A percentile compares a stretch with the other conserved stretches of the same genome.
phyloP scores from a whole-genome alignment of 2,888 invertebrate species.

The Phytoseiulus persimilis region DNA sequence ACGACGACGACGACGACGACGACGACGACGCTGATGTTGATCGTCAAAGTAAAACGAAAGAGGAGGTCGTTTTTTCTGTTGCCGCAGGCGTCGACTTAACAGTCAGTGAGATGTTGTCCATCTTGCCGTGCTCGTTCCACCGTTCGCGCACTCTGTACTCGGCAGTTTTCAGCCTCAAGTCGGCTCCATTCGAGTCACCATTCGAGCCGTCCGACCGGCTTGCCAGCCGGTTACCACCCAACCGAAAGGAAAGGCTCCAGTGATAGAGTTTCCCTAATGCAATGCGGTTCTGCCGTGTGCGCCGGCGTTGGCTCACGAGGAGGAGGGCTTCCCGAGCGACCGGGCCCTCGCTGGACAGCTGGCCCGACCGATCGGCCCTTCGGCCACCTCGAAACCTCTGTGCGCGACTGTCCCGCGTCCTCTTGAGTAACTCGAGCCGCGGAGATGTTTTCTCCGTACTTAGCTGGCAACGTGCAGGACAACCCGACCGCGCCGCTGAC shows the following conservation, averaged over 20 bases:
- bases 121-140: not conserved
- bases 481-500: not conserved
- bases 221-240: not conserved
- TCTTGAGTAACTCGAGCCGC: not conserved
- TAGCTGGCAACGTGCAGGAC: not conserved
- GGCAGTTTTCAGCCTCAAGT: not conserved
- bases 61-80: not conserved
- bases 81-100: not conserved
- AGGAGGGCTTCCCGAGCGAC: not conserved
- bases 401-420: not conserved
- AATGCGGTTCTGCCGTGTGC: slow-evolving; percentile 19
- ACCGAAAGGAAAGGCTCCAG: not conserved
- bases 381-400: not conserved
- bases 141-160: not conserved
- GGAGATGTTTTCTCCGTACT: not conserved
- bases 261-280: slow-evolving; percentile 38
- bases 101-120: slow-evolving; percentile 5
- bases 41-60: not conserved
- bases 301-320: not conserved
- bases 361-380: not conserved
- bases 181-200: not conserved
- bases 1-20: not conserved
- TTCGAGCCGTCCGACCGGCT: not conserved
- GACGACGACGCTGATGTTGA: not conserved
- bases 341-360: not conserved